phyloP scores from a whole-genome alignment of 2,113 vertebrate species.

The Corvus hawaiiensis region DNA sequence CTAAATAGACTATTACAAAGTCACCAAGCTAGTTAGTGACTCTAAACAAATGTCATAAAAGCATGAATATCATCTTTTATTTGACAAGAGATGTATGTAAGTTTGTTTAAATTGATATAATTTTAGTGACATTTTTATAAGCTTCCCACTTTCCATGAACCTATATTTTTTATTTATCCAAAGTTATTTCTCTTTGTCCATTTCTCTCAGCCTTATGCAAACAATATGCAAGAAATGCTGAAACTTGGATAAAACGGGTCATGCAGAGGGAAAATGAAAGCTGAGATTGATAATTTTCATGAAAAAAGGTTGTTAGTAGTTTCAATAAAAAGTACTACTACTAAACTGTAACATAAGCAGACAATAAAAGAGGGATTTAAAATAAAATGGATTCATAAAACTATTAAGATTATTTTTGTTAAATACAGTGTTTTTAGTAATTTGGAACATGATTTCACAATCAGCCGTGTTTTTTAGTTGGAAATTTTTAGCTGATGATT shows the following conservation, averaged over 20 bases:
- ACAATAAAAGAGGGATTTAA: slow-evolving; percentile 70
- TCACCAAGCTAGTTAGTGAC: slow-evolving; percentile 77
- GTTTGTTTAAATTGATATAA: slow-evolving; percentile 73
- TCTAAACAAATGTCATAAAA: slow-evolving; percentile 76
- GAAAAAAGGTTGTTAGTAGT: slow-evolving; percentile 63
- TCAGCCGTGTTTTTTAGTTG: slow-evolving; percentile 59
- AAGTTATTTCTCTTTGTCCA: slow-evolving; percentile 70
- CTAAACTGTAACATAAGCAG: slow-evolving; percentile 66
- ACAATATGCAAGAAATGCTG: slow-evolving; percentile 75
- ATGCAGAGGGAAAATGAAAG: slow-evolving; percentile 72
- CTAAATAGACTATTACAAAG: slow-evolving; percentile 71
- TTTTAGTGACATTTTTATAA: slow-evolving; percentile 72
- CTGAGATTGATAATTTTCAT: slow-evolving; percentile 68
- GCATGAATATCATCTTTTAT: slow-evolving; percentile 72
- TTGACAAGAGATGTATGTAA: slow-evolving; percentile 73
- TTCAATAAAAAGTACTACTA: slow-evolving; percentile 53
- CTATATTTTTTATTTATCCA: slow-evolving; percentile 73
- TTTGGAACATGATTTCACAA: slow-evolving; percentile 65
- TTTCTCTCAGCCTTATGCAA: slow-evolving; percentile 79
- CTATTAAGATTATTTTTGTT: slow-evolving; percentile 69
- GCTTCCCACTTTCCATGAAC: slow-evolving; percentile 65
- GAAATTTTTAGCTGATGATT: slow-evolving; percentile 40
- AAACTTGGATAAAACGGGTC: slow-evolving; percentile 76
- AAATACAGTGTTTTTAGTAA: slow-evolving; percentile 69
- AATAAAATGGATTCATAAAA: slow-evolving; percentile 69